phyloP scores from a whole-genome alignment of 2,888 invertebrate genomes.

The Bombyx huttoni region DNA sequence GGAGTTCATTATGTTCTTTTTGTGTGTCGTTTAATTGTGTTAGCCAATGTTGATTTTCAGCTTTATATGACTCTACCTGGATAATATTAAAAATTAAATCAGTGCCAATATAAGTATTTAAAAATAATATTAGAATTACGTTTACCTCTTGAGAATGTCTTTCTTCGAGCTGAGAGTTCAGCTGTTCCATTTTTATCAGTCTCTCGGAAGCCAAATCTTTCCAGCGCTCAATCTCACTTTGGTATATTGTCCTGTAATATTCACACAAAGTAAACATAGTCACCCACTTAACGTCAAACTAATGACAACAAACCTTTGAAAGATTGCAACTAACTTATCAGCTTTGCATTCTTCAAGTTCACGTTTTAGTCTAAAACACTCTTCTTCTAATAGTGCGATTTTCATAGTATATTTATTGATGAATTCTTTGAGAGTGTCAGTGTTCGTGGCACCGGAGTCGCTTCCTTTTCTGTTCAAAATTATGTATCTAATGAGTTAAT shows the following conservation, averaged over 20 bases:
- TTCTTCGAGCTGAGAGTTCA: slow-evolving; percentile 72
- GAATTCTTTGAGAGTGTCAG: slow-evolving; percentile 35
- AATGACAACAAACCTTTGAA: not conserved
- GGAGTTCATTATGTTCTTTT: slow-evolving; percentile 62
- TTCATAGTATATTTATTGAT: slow-evolving; percentile 52
- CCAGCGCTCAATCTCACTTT: slow-evolving; percentile 72
- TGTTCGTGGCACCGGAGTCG: slow-evolving; percentile 23
- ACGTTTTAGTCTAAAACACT: slow-evolving; percentile 52
- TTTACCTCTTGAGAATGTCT: slow-evolving; percentile 73
- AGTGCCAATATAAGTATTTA: not conserved
- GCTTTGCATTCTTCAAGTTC: slow-evolving; percentile 49
- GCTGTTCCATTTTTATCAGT: slow-evolving; percentile 75
- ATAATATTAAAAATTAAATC: not conserved
- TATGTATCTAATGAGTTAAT: slow-evolving; percentile 12
- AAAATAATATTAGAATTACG: not conserved
- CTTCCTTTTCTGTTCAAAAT: slow-evolving; percentile 39
- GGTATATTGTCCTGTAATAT: slow-evolving; percentile 33
- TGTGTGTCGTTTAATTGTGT: slow-evolving; percentile 68
- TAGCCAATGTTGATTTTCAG: slow-evolving; percentile 76
- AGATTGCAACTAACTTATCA: slow-evolving; percentile 58
- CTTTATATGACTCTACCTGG: slow-evolving; percentile 74
- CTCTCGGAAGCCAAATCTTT: slow-evolving; percentile 77
- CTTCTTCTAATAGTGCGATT: slow-evolving; percentile 48
- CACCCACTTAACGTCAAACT: not conserved
- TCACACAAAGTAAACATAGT: not conserved